Percentiles rank a stretch among this genome's conserved stretches.
Evolutionary conservation across 2,797 vertebrate species (phyloP).

Genomic region (Pelobates cultripes): DNA sequence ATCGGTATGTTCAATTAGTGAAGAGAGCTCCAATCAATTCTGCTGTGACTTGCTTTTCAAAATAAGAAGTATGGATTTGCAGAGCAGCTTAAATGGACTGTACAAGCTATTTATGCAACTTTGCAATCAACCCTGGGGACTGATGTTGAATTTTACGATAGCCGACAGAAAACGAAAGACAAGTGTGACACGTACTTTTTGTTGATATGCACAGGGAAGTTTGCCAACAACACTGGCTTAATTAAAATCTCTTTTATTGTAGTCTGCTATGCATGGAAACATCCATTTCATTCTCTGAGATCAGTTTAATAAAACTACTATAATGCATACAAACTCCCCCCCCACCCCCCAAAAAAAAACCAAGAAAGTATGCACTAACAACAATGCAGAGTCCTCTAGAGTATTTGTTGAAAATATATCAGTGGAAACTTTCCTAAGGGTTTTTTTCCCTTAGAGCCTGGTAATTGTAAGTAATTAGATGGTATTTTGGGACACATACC

Average conservation of each 20-base stretch:
- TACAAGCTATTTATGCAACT: conserved; percentile 2
- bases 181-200: background rate
- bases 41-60: background rate
- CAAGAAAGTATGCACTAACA: background rate
- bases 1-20: background rate
- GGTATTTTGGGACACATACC: background rate
- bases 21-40: background rate
- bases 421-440: no score
- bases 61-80: background rate
- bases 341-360: background rate
- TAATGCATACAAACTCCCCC: background rate
- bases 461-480: background rate
- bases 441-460: background rate
- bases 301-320: background rate
- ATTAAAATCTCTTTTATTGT: background rate
- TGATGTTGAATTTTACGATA: background rate
- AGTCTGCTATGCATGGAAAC: background rate
- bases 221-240: background rate
- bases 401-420: no score
- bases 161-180: background rate
- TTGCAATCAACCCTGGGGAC: background rate
- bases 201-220: background rate
- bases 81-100: background rate
- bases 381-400: no score
- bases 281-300: background rate